Base-by-base conservation (phyloP, 23 tunicate genomes). In the Halocynthia roretzi region DNA sequence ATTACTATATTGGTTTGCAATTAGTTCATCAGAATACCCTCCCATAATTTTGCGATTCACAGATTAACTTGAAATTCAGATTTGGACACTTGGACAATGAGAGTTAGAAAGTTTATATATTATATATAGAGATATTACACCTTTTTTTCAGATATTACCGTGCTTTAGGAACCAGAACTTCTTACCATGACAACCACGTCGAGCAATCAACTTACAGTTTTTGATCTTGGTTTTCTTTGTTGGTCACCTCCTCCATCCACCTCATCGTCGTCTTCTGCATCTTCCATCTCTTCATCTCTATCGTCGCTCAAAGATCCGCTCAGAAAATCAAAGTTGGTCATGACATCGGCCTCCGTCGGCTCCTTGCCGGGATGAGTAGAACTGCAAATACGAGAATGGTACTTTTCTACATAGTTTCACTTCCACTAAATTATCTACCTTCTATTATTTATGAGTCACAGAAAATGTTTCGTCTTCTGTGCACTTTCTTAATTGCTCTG, bases 241-340 rank as follows among this genome's bases (percentile, higher is more conserved):
- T 53, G 83, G 50, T 82, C 86, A 50, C 83, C 93, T 8, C 65
- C 75, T 19, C 74, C 87, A 5, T 21, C 61, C 6, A 62, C 75
- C 11, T 69, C 80, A 15, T 82, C 84, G n/a, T 77, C 84, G 40
- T 55, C 62, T 57, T 71, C 74, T 12, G 7, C 60, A 61, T 73
- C 86, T 52, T 70, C 94, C 20, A 54, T 89, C 52, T 86, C 84
- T 9, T 53, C 77, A 11, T 75, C 70, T 9, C 40, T 68, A 51
- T 53, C 85, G 54, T 90, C 44, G 44, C 44, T 76, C 31, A 86
- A 81, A 8, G 62, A 80, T 7, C 77, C 81, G 31, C 61, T 51
- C 22, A 93, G 60, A 65, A 93, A 87, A 64, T 87, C 74, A 55
- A 93, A 93, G 15, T 93, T 92, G 48, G 62, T 77, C 58, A 93